phyloP scores from a whole-genome alignment of 2,113 vertebrate genomes.

The Sterna hirundo region DNA sequence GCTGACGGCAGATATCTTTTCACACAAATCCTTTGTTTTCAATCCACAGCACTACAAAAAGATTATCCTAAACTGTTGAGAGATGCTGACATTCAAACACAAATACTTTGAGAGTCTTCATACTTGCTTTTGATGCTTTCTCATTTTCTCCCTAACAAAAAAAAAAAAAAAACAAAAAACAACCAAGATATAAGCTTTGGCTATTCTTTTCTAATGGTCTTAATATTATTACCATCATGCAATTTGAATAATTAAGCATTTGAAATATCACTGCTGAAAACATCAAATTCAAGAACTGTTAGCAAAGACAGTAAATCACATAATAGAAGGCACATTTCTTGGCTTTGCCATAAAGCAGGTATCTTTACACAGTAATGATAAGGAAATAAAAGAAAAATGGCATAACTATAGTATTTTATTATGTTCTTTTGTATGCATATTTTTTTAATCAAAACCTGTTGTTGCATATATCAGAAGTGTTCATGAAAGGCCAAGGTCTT shows the following conservation, averaged over 20 bases:
- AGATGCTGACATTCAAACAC: not conserved
- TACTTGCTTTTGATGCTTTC: not conserved
- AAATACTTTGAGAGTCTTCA: not conserved
- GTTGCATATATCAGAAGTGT: not conserved
- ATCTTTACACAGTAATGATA: not conserved
- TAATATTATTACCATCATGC: not conserved
- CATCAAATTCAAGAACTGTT: not conserved
- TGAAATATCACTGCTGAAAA: not conserved
- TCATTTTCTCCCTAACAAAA: not conserved
- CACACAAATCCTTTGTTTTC: not conserved
- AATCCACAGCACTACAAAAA: not conserved
- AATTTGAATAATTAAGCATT: not conserved
- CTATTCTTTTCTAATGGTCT: not conserved
- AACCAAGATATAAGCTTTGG: not conserved
- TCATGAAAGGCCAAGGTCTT: not conserved
- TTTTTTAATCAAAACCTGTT: not conserved
- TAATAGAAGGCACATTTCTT: not conserved
- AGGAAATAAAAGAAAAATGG: not conserved
- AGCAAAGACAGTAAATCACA: not conserved
- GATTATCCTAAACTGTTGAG: not conserved
- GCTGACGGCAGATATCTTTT: not conserved
- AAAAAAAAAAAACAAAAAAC: not conserved
- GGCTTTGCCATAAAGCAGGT: not conserved
- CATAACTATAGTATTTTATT: not conserved
- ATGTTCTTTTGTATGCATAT: not conserved